A percentile compares a stretch with the other conserved stretches of the same genome.
These are phyloP conservation scores for Apostichopus californicus DNA, from an alignment of 35 echinoderm and acorn worm genomes.

Conservation along the genomic window DNA sequence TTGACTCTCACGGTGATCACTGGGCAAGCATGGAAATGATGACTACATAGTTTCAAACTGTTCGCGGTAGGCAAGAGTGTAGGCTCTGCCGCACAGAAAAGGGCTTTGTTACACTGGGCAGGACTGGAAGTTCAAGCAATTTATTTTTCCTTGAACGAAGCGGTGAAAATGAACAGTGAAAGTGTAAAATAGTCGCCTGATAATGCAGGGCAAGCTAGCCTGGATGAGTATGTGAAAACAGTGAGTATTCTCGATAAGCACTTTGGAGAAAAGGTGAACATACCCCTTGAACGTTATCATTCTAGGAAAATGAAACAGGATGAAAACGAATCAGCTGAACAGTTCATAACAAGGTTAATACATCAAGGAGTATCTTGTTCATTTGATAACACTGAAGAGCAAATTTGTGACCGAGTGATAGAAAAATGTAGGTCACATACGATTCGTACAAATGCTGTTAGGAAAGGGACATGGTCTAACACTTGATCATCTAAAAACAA, in stretches of 20 bases:
- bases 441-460: slow-evolving; percentile 38
- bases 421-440: slow-evolving; percentile 69
- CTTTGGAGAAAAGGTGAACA: slow-evolving; percentile 62
- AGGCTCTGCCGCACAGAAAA: slow-evolving; percentile 10
- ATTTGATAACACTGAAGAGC: slow-evolving; percentile 44
- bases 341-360: slow-evolving; percentile 58
- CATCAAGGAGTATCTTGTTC: slow-evolving; percentile 19
- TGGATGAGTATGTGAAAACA: no score
- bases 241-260: slow-evolving; percentile 34
- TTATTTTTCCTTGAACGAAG: slow-evolving; percentile 56
- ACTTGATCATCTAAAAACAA: slow-evolving; percentile 52
- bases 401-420: slow-evolving; percentile 53
- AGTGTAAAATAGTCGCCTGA: no score
- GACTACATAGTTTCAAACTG: no score
- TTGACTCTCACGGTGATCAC: neutral
- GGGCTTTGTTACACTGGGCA: slow-evolving; percentile 62
- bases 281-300: slow-evolving; percentile 65
- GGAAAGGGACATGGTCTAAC: slow-evolving; percentile 59
- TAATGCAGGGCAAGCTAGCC: no score
- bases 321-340: slow-evolving; percentile 48
- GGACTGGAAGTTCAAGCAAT: slow-evolving; percentile 75
- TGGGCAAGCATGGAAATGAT: slow-evolving; percentile 57
- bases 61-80: slow-evolving; percentile 43
- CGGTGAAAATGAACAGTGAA: neutral
- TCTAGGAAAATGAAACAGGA: slow-evolving; percentile 63